Base-by-base conservation (phyloP, 2,888 invertebrate genomes). In the Phoronis australis region DNA sequence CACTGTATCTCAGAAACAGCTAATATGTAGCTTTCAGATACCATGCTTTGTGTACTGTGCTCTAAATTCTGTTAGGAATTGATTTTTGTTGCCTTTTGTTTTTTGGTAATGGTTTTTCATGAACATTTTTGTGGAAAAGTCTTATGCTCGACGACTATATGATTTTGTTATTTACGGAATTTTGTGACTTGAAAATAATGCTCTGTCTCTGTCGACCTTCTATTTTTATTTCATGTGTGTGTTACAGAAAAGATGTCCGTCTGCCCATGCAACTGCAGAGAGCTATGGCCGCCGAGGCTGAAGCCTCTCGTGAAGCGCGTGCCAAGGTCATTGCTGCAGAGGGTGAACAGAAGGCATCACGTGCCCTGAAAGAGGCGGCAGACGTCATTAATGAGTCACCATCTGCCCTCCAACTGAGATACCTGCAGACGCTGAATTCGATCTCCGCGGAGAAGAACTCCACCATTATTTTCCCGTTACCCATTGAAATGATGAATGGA, bases 291-390 rank as follows among this genome's bases (percentile, higher is more conserved):
- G 66, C 68, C 22, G 68, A 69, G 49, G 69, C 69, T 5, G 67
- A 69, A 48, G 69, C 69, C 5, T 54, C 66, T 4, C 45, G 69
- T 37, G 69, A 69, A 52, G 69, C 69, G 18, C 54, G 60, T 37
- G 69, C 69, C 21, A 69, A 69, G 62, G 66, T 73, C 18, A 67
- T 73, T 27, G 69, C 69, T 5, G 73, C 72, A 6, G 73, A 74
- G 45, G 74, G 74, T 12, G 74, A 74, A 48, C 66, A 71, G 55
- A 70, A 67, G 38, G 90, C 91, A 1, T 89, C 90, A 0, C 82
- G 85, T 58, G 88, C 90, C 3, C 79, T 92, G 42, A 87, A 85
- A 74, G 90, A 91, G 78, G 91, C 91, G 5, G 87, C 90, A 1
- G 86, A 91, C 65, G 88, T 91, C 45, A 89, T 92, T 75, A 81